Conservation (phyloP, 2,797 vertebrate species). For the Spea hammondii region DNA sequence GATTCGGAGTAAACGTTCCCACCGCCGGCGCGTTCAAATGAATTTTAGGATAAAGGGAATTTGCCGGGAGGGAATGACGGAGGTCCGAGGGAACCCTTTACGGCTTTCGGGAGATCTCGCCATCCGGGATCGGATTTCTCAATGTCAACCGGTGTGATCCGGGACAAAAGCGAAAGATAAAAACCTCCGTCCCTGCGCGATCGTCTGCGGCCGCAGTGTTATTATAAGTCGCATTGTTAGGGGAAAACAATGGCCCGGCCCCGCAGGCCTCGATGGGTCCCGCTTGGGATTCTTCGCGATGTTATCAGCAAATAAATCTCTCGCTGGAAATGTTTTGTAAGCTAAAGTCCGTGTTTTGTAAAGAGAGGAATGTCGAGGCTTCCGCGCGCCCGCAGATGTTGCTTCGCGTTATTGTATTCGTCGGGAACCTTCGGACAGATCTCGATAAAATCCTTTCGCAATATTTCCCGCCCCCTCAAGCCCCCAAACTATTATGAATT, state of each 20-base stretch:
- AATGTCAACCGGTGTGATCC: not conserved
- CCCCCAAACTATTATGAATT: too few species aligned
- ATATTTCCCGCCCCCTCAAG: too few species aligned
- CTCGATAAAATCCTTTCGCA: too few species aligned
- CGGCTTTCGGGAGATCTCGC: not conserved
- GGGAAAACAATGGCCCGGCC: conserved; percentile 47
- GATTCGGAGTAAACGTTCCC: conserved; percentile 70
- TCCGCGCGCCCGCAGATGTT: not conserved
- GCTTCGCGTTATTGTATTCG: not conserved
- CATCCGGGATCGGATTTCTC: conserved; percentile 54
- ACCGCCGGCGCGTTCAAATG: conserved; percentile 66
- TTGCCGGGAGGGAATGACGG: conserved; percentile 54
- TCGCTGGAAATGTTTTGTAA: conserved; percentile 60
- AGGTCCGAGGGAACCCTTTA: conserved; percentile 32
- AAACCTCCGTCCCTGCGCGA: conserved; percentile 43
- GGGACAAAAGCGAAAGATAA: conserved; percentile 50
- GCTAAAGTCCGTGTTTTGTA: conserved; percentile 50
- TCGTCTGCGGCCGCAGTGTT: conserved; percentile 25
- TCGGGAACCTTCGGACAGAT: too few species aligned
- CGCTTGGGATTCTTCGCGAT: conserved; percentile 57
- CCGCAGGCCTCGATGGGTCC: conserved; percentile 51
- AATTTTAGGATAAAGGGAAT: conserved; percentile 54
- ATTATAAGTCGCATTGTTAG: conserved; percentile 47
- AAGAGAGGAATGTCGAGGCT: conserved; percentile 12
- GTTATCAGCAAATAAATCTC: conserved; percentile 62